phyloP scores from a whole-genome alignment of 2,797 vertebrate species.

The Nyctalus aviator region DNA sequence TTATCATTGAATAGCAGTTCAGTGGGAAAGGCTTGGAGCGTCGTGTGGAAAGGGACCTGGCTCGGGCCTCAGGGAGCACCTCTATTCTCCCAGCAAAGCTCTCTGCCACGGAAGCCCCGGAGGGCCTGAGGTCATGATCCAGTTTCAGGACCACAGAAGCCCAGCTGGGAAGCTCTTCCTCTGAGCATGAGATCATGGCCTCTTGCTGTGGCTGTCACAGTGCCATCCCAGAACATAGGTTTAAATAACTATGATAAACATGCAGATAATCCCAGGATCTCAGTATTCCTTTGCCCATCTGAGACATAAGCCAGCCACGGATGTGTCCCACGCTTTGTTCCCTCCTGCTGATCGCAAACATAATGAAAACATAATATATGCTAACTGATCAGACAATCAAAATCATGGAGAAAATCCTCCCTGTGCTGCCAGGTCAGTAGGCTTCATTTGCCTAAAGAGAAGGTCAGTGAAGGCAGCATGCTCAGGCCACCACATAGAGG shows the following conservation, averaged over 20 bases:
- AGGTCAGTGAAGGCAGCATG: neutral
- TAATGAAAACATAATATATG: slow-evolving; percentile 26
- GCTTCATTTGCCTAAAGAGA: slow-evolving; percentile 37
- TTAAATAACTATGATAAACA: slow-evolving; percentile 34
- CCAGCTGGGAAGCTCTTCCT: slow-evolving; percentile 52
- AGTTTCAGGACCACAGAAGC: slow-evolving; percentile 51
- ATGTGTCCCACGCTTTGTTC: neutral
- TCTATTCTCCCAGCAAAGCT: slow-evolving; percentile 68
- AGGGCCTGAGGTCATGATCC: slow-evolving; percentile 60
- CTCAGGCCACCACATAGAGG: neutral
- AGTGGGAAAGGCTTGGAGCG: neutral
- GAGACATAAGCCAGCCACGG: neutral
- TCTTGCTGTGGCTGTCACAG: neutral
- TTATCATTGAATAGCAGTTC: slow-evolving; percentile 18
- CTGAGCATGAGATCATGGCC: slow-evolving; percentile 65
- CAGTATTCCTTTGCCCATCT: neutral
- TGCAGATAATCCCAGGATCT: neutral
- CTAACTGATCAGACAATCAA: neutral
- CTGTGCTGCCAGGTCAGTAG: neutral
- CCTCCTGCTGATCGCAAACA: slow-evolving; percentile 61
- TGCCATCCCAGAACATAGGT: neutral
- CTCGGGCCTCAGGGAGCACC: slow-evolving; percentile 52
- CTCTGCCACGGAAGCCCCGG: slow-evolving; percentile 67
- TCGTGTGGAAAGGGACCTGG: neutral
- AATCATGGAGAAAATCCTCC: slow-evolving; percentile 38